phyloP scores from a whole-genome alignment of 2,888 invertebrate genomes.

The Plagodis dolabraria region DNA sequence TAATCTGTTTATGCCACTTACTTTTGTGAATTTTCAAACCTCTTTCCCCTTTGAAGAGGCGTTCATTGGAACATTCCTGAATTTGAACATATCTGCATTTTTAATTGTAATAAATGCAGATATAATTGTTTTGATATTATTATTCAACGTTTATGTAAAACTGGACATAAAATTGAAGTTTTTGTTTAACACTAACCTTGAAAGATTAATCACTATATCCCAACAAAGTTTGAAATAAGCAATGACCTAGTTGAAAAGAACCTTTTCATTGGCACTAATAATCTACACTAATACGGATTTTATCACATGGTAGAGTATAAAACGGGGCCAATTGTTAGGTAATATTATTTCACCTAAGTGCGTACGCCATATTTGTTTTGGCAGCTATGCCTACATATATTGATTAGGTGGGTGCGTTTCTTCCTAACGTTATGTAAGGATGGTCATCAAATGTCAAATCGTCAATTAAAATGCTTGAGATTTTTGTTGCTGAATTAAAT shows the following conservation, averaged over 20 bases:
- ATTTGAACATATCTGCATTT: too few relatives aligned
- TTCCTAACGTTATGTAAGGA: constrained; percentile 26
- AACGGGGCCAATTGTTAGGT: not conserved
- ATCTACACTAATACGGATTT: too few relatives aligned
- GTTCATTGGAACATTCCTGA: too few relatives aligned
- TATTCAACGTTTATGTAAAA: constrained; percentile 24
- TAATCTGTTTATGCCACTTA: too few relatives aligned
- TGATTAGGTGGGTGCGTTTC: constrained; percentile 30
- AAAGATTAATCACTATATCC: constrained; percentile 40
- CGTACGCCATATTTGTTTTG: constrained; percentile 26
- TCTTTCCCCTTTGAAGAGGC: too few relatives aligned
- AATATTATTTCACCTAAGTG: too few relatives aligned
- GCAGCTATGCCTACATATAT: constrained; percentile 32
- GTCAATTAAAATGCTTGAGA: constrained; percentile 30
- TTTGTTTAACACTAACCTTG: constrained; percentile 40
- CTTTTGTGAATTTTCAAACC: too few relatives aligned
- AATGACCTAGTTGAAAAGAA: constrained; percentile 54
- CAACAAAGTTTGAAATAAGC: constrained; percentile 49
- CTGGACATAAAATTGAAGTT: constrained; percentile 25
- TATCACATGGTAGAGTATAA: not conserved
- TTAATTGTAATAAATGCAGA: too few relatives aligned
- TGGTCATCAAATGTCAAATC: constrained; percentile 41
- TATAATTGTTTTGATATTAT: not conserved
- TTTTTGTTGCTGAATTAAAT: constrained; percentile 20
- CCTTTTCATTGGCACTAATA: constrained; percentile 32